These are phyloP conservation scores for Puffinus mauretanicus DNA, from an alignment of 2,113 vertebrate species.

Conservation along the genomic window DNA sequence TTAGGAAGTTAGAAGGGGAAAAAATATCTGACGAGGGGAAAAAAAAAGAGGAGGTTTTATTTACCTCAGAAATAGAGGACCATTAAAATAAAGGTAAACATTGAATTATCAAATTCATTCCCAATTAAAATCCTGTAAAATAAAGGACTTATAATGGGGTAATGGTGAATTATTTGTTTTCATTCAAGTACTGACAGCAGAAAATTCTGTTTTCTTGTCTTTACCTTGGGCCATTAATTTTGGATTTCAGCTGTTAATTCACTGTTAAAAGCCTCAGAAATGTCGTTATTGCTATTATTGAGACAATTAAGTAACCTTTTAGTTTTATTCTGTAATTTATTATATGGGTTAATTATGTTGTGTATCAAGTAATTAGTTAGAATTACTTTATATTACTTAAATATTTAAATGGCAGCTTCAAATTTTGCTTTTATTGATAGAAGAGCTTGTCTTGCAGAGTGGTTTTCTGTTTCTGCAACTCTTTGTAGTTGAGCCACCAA, in stretches of 20 bases:
- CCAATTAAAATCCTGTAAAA: not conserved
- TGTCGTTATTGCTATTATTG: not conserved
- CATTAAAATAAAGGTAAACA: not conserved
- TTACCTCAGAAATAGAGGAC: not conserved
- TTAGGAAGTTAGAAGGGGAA: not conserved
- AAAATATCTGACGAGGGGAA: not conserved
- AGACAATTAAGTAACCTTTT: not conserved
- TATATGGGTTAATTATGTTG: not conserved
- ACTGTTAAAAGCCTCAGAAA: not conserved
- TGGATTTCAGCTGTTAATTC: not conserved
- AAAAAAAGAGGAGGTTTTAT: not conserved
- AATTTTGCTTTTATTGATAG: not conserved
- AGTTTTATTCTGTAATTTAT: conserved; percentile 12
- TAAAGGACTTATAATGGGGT: not conserved
- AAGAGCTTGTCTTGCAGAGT: not conserved
- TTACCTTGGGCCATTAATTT: not conserved
- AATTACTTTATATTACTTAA: not conserved
- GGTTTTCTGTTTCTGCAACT: not conserved
- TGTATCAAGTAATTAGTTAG: not conserved
- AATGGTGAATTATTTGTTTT: not conserved
- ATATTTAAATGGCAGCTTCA: not conserved
- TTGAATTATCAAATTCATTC: not conserved
- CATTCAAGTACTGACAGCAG: not conserved
- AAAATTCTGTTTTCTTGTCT: not conserved
- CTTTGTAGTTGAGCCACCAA: not conserved